Evolutionary conservation across 2,888 invertebrate genomes (phyloP).

Genomic region (Eutolmus rufibarbis): DNA sequence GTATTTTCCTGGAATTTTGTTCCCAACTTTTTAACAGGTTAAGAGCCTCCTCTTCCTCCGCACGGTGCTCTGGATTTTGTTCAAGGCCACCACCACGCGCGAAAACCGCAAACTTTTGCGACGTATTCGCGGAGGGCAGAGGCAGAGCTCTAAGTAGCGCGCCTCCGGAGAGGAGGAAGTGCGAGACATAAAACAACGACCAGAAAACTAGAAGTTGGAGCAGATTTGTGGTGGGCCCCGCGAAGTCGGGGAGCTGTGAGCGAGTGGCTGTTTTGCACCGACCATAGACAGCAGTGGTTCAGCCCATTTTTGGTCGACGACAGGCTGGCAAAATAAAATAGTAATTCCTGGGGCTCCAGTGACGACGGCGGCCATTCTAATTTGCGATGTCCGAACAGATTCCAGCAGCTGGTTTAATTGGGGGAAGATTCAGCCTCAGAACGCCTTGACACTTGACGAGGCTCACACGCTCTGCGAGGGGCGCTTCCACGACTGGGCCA

Average conservation of each 20-base stretch:
- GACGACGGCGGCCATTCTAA: not conserved
- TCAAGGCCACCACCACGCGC: conserved; percentile 43
- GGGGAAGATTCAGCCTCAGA: not conserved
- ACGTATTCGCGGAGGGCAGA: not conserved
- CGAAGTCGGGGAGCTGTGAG: not conserved
- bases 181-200: not conserved
- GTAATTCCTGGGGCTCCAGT: not conserved
- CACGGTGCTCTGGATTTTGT: conserved; percentile 28
- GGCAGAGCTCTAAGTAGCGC: not conserved
- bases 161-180: not conserved
- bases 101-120: not conserved
- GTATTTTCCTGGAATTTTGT: not conserved
- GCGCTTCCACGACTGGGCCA: not conserved
- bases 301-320: not conserved
- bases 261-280: not conserved
- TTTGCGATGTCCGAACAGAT: not conserved
- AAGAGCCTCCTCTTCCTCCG: conserved; percentile 42
- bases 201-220: not conserved
- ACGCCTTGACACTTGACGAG: not conserved
- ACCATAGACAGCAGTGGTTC: not conserved
- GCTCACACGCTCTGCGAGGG: not conserved
- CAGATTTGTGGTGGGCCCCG: not conserved
- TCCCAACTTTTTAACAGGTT: conserved; percentile 33
- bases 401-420: not conserved
- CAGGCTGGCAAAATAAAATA: not conserved